A percentile compares a stretch with the other conserved stretches of the same genome.
phyloP scores from a whole-genome alignment of 2,888 invertebrate species.

The Pterostichus niger region DNA sequence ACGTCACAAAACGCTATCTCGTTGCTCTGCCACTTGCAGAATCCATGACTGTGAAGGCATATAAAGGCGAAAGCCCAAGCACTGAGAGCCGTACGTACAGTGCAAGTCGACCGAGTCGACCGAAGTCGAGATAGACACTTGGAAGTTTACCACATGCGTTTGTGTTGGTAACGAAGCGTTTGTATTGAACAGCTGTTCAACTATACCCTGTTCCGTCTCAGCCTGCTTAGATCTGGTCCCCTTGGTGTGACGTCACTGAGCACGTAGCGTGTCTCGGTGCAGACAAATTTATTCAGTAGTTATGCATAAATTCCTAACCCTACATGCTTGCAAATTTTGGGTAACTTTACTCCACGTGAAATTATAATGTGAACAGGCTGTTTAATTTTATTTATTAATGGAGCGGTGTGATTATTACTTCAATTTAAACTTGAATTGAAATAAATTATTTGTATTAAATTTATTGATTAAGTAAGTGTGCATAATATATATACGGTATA shows the following conservation, averaged over 20 bases:
- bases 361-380: background rate
- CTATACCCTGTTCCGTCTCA: slow-evolving; percentile 23
- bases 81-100: background rate
- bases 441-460: no score
- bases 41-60: background rate
- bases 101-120: background rate
- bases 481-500: no score
- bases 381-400: background rate
- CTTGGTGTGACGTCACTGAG: slow-evolving; percentile 3
- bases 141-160: slow-evolving; percentile 12
- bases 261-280: background rate
- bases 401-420: no score
- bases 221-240: slow-evolving; percentile 1
- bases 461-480: no score
- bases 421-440: no score
- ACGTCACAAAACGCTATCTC: slow-evolving; percentile 15
- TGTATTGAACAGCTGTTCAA: slow-evolving; percentile 35
- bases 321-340: background rate
- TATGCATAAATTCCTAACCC: slow-evolving; percentile 10
- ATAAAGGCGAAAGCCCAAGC: slow-evolving; percentile 5
- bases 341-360: background rate
- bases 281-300: slow-evolving; percentile 4
- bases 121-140: background rate
- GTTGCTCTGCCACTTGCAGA: background rate
- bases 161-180: slow-evolving; percentile 23